Evolutionary conservation across 2,888 invertebrate genomes (phyloP).

Genomic region (Muscina levida): DNA sequence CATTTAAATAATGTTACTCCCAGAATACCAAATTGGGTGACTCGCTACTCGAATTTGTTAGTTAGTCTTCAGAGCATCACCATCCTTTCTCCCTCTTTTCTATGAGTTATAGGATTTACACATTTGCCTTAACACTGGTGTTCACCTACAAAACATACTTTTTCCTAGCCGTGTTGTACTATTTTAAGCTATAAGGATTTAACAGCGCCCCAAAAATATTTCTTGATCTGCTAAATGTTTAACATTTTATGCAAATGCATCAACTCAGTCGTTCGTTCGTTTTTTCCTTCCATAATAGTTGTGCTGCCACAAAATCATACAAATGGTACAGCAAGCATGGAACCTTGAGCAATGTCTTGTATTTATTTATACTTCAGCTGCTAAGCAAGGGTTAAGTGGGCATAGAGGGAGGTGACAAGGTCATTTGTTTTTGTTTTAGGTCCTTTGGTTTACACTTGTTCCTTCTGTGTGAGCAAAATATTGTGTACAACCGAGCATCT

Average conservation of each 20-base stretch:
- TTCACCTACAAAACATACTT: no score
- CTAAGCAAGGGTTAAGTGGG: background rate
- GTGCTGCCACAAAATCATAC: constrained; percentile 1
- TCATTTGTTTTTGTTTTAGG: background rate
- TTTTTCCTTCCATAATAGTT: no score
- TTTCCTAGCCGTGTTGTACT: background rate
- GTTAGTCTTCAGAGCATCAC: no score
- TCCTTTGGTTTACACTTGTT: background rate
- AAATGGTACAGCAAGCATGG: background rate
- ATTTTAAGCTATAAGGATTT: constrained; percentile 9
- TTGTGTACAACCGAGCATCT: constrained; percentile 8
- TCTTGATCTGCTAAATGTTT: background rate
- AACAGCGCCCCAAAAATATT: constrained; percentile 17
- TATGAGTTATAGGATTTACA: constrained; percentile 18
- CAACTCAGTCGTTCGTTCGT: background rate
- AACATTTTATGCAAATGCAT: constrained; percentile 54
- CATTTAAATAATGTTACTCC: constrained; percentile 3
- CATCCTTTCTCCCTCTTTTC: background rate
- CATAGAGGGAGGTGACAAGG: background rate
- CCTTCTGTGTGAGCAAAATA: no score
- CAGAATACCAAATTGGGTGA: constrained; percentile 17
- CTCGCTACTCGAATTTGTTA: background rate
- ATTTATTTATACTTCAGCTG: background rate
- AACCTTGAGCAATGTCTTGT: background rate
- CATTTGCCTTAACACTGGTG: constrained; percentile 11